Percentiles rank a stretch among this genome's conserved stretches.
These are phyloP conservation scores for Aplodontia rufa DNA, from an alignment of 2,113 vertebrate genomes.

Conservation along the genomic window DNA sequence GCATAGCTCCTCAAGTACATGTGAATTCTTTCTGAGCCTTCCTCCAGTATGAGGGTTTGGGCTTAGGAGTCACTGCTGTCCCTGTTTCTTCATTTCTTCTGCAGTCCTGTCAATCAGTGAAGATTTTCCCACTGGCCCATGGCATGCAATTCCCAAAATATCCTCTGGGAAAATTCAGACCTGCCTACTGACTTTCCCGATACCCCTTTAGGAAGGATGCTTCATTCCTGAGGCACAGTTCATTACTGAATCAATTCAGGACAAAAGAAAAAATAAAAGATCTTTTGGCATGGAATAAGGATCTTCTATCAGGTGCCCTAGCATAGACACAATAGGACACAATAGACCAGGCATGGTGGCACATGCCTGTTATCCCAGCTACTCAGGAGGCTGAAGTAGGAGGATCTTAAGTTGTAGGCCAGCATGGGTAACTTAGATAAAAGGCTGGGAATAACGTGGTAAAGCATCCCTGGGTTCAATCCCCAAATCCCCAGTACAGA, in stretches of 20 bases:
- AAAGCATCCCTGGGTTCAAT: neutral
- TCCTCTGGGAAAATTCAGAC: neutral
- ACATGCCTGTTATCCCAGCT: neutral
- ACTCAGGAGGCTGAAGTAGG: neutral
- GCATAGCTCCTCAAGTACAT: neutral
- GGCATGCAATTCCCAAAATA: neutral
- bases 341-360: neutral
- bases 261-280: neutral
- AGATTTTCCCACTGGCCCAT: neutral
- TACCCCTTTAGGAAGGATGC: neutral
- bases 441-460: neutral
- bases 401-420: neutral
- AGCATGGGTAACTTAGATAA: neutral
- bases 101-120: neutral
- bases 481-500: neutral
- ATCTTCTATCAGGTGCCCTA: neutral
- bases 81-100: neutral
- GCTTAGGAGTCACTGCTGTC: neutral
- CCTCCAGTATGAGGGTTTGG: neutral
- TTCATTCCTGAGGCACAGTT: neutral
- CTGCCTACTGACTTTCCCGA: neutral
- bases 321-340: neutral
- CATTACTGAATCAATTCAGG: neutral
- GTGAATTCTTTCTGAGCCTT: neutral
- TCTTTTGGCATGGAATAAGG: neutral